phyloP scores from a whole-genome alignment of 2,888 invertebrate species.

The Agelastica alni region DNA sequence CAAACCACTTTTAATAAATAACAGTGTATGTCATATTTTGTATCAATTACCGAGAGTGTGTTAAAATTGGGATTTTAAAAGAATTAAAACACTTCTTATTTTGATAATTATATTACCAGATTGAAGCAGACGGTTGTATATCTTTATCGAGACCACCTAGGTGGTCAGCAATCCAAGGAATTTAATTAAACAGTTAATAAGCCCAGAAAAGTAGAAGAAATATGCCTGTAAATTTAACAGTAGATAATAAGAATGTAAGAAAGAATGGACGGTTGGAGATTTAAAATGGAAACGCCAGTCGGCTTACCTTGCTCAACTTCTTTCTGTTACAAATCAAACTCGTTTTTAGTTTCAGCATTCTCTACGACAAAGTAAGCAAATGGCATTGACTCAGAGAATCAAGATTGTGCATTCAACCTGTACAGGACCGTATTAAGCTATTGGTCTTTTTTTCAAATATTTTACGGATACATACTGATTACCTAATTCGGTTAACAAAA shows the following conservation, averaged over 20 bases:
- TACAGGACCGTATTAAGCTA: conserved; percentile 10
- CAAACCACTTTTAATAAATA: no score
- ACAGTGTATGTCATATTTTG: no score
- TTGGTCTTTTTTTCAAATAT: no score
- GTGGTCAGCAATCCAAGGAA: conserved; percentile 41
- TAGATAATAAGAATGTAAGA: conserved; percentile 21
- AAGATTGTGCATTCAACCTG: conserved; percentile 31
- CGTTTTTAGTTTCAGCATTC: conserved; percentile 47
- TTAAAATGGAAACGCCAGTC: conserved; percentile 5
- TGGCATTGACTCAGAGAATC: conserved; percentile 41
- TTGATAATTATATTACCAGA: no score
- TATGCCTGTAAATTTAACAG: conserved; percentile 25
- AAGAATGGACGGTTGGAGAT: conserved; percentile 11
- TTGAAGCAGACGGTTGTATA: conserved; percentile 5
- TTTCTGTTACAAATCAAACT: conserved; percentile 43
- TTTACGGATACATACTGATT: no score
- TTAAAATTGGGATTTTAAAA: no score
- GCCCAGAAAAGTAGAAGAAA: conserved; percentile 18
- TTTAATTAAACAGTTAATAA: conserved; percentile 35
- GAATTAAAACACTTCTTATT: no score
- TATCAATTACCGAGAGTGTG: no score
- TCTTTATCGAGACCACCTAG: conserved; percentile 27
- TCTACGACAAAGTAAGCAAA: conserved; percentile 41
- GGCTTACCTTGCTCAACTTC: not conserved
- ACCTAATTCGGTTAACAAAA: no score